Evolutionary conservation across 2,888 invertebrate species (phyloP), one percentile per base, ranked within the genome.

Genomic region (Agriotes lineatus): DNA sequence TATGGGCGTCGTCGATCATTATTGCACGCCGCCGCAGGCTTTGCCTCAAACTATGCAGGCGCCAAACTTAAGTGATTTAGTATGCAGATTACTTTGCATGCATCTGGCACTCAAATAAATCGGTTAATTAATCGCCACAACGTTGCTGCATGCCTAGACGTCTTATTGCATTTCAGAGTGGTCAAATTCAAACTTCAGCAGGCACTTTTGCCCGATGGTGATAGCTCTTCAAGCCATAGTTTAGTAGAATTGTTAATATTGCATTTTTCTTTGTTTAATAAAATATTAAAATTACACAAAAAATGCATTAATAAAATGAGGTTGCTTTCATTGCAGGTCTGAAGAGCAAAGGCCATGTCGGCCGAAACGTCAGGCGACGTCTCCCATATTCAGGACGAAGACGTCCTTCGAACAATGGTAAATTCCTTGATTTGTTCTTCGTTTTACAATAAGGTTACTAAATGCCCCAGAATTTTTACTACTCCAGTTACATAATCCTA

Each of bases 341-440:
- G 22, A 48, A 48, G 35, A 30, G 50, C 69, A 76, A 30, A 58
- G 70, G 66, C 70, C 65, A 83, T 82, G 82, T 78, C 82, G 71
- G 74, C 82, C 67, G 79, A 81, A 67, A 79, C 79, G 67, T 75
- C 89, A 79, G 88, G 87, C 75, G 92, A 93, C 86, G 88, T 93
- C 79, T 88, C 90, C 76, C 84, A 87, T 77, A 93, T 93, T 71
- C 88, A 88, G 75, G 93, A 92, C 87, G 94, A 93, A 85, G 93
- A 93, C 82, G 83, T 91, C 78, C 87, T 94, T 75, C 88, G 92
- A 60, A 90, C 90, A 83, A 92, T 94, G 93, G 93, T 93, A 83
- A 14, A 19, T 35, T 20, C 33, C 1, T 12, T 42, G 5, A 44
- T 1, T 44, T 2, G 1, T 48, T 48, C 9, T 80, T 35, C 25